A percentile compares a stretch with the other conserved stretches of the same genome.
Conservation (phyloP, 35 echinoderm and acorn worm species). For the Diadema setosum region DNA sequence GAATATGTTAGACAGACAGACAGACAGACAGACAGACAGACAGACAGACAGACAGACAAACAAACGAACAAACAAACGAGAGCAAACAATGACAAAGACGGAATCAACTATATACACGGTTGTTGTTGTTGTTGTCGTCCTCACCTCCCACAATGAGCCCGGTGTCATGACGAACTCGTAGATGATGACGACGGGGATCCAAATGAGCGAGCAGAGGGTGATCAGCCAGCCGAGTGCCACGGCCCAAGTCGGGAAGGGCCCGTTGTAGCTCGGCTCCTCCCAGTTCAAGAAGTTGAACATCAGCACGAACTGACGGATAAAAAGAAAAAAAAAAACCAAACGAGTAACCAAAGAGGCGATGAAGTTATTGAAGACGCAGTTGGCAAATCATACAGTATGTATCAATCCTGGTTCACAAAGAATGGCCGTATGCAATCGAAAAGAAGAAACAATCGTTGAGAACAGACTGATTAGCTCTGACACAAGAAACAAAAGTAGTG, state of each 20-base stretch:
- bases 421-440: too few species aligned
- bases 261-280: conserved; percentile 79
- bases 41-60: background rate
- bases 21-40: background rate
- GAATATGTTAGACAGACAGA: background rate
- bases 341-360: too few species aligned
- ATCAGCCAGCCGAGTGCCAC: conserved; percentile 80
- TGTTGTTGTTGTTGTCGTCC: background rate
- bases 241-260: conserved; percentile 73
- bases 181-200: conserved; percentile 80
- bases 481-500: too few species aligned
- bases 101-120: background rate
- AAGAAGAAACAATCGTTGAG: too few species aligned
- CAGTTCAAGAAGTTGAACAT: conserved; percentile 90
- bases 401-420: too few species aligned
- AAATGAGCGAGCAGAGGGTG: conserved; percentile 61
- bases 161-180: conserved; percentile 75
- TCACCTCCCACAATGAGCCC: conserved; percentile 58
- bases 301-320: conserved; percentile 65
- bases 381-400: too few species aligned
- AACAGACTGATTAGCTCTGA: too few species aligned
- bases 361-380: too few species aligned
- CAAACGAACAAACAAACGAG: background rate
- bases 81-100: background rate
- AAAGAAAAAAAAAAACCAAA: too few species aligned